phyloP scores from a whole-genome alignment of 92 coral and sea anemone genomes.

The Actinernus sp. region DNA sequence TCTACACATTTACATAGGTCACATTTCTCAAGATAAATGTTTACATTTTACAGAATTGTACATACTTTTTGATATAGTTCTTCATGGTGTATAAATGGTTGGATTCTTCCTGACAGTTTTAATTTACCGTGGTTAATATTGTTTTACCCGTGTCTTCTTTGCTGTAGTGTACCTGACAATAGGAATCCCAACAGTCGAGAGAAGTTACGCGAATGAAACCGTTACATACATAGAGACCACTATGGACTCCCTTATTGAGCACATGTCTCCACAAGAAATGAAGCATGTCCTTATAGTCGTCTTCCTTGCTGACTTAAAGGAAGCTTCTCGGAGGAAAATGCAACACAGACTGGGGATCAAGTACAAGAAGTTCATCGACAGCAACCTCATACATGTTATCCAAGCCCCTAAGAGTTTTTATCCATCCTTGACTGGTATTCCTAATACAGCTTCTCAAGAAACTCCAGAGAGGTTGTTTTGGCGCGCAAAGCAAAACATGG shows the following conservation, averaged over 20 bases:
- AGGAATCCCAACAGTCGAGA: conserved; percentile 78
- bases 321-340: conserved; percentile 35
- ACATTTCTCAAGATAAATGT: too few species aligned
- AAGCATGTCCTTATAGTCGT: conserved; percentile 54
- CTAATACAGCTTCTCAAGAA: conserved; percentile 49
- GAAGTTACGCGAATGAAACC: conserved; percentile 49
- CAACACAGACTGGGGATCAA: conserved; percentile 12
- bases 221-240: conserved; percentile 54
- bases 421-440: conserved; percentile 71
- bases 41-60: too few species aligned
- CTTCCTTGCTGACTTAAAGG: conserved; percentile 69
- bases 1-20: too few species aligned
- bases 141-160: not conserved
- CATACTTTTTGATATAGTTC: not conserved
- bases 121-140: not conserved
- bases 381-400: conserved; percentile 73
- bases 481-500: conserved; percentile 91
- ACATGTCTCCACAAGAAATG: conserved; percentile 7
- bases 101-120: too few species aligned
- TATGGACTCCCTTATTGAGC: conserved; percentile 52
- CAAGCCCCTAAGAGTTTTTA: conserved; percentile 62
- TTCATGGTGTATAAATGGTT: not conserved
- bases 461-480: conserved; percentile 69
- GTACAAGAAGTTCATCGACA: conserved; percentile 46
- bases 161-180: conserved; percentile 70